Conservation (phyloP, 1,140 invertebrate genomes). For the Drosophila lini region DNA sequence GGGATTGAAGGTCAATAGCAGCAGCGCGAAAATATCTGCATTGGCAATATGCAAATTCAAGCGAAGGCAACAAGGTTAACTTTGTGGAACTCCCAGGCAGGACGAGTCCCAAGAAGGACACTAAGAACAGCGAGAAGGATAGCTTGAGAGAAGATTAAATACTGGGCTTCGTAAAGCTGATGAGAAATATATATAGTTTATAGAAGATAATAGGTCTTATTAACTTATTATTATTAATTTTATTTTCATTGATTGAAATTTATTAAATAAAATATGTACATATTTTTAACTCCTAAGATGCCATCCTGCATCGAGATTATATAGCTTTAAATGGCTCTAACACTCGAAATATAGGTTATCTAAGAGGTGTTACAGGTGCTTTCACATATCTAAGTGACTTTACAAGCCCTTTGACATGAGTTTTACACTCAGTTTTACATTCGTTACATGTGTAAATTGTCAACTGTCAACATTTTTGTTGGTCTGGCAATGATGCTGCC, state of each 20-base stretch:
- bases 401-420: background rate
- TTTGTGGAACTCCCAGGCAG: constrained; percentile 9
- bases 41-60: constrained; percentile 33
- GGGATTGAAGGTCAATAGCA: constrained; percentile 57
- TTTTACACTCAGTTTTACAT: background rate
- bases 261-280: background rate
- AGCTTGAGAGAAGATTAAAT: background rate
- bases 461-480: too few species aligned
- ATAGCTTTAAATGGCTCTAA: background rate
- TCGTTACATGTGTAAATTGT: background rate
- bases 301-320: background rate
- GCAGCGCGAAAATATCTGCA: constrained; percentile 35
- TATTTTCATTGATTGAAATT: background rate
- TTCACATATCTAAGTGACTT: background rate
- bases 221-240: background rate
- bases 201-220: background rate
- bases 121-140: background rate
- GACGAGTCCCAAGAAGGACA: background rate
- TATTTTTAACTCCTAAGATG: background rate
- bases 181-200: background rate
- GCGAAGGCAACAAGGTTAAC: constrained; percentile 21
- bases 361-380: background rate
- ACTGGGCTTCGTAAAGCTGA: background rate
- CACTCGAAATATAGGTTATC: background rate
- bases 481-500: too few species aligned